Evolutionary conservation across 2,888 invertebrate genomes (phyloP), one percentile per base, ranked within the genome.

Genomic region (Cyclophora punctaria): DNA sequence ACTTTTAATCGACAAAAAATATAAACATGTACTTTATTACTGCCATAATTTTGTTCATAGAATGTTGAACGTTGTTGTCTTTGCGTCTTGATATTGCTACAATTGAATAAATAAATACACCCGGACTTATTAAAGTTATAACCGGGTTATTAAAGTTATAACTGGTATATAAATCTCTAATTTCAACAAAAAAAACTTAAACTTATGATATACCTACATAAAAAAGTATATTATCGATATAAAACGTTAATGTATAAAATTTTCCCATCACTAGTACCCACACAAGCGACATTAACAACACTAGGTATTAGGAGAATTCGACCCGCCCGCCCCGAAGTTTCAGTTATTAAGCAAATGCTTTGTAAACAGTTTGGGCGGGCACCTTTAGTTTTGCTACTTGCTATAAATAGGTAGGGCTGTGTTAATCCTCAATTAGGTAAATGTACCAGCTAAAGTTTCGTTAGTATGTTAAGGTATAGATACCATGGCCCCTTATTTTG

Each of bases 311-410:
- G 76, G 82, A 84, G 84, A 83, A 85, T 84, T 81, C 82, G 77
- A 80, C 85, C 84, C 83, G 64, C 71, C 82, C 75, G 66, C 67
- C 82, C 75, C 72, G 73, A 86, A 86, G 79, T 86, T 87, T 83
- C 80, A 80, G 84, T 87, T 88, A 88, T 87, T 86, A 88, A 87
- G 84, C 87, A 87, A 88, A 88, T 88, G 87, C 85, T 86, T 84
- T 73, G 86, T 85, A 88, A 88, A 88, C 87, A 87, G 85, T 86
- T 80, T 71, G 83, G 83, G 83, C 71, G 75, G 80, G 62, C 78
- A 84, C 86, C 86, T 85, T 82, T 81, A 80, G 82, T 78, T 37
- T 83, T 73, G 69, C 70, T 66, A 64, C 71, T 69, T 66, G 73
- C 76, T 78, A 78, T 82, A 82, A 83, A 83, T 83, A 82, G 80